phyloP scores from a whole-genome alignment of 2,888 invertebrate genomes.

The Cheilosia pagana region DNA sequence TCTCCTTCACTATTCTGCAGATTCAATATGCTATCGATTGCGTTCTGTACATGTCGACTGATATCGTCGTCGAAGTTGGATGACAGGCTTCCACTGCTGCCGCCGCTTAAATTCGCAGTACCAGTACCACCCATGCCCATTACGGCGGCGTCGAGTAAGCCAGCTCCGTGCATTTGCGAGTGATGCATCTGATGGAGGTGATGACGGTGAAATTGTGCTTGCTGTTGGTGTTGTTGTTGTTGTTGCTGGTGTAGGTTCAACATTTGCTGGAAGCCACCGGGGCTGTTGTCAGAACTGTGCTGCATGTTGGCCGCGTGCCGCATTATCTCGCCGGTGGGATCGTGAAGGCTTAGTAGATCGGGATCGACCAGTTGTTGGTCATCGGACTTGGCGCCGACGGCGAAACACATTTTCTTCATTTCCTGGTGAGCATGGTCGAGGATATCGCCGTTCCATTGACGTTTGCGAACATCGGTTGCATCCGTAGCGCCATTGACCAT shows the following conservation, averaged over 20 bases:
- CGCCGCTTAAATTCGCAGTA: slow-evolving; percentile 75
- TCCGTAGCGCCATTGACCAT: slow-evolving; percentile 48
- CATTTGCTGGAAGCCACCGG: slow-evolving; percentile 79
- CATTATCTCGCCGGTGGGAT: slow-evolving; percentile 79
- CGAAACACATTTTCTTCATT: slow-evolving; percentile 80
- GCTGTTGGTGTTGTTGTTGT: slow-evolving; percentile 78
- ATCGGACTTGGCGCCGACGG: slow-evolving; percentile 78
- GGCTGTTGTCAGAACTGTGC: slow-evolving; percentile 66
- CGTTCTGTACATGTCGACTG: slow-evolving; percentile 91
- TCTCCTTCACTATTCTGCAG: slow-evolving; percentile 85
- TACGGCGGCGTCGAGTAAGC: slow-evolving; percentile 78
- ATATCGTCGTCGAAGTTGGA: slow-evolving; percentile 86
- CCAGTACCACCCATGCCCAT: slow-evolving; percentile 75
- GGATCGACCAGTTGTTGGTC: slow-evolving; percentile 78
- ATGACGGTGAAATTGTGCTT: slow-evolving; percentile 64
- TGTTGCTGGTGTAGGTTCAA: slow-evolving; percentile 78
- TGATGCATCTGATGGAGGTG: slow-evolving; percentile 76
- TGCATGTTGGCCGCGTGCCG: slow-evolving; percentile 71
- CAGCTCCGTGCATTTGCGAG: slow-evolving; percentile 75
- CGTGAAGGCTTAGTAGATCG: slow-evolving; percentile 80
- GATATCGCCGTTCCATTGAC: slow-evolving; percentile 80
- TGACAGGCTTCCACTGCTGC: slow-evolving; percentile 76
- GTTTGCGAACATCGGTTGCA: slow-evolving; percentile 78
- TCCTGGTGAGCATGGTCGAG: slow-evolving; percentile 78
- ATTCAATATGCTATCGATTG: slow-evolving; percentile 91